phyloP scores from a whole-genome alignment of 2,113 vertebrate genomes.

The Dicentrarchus labrax region DNA sequence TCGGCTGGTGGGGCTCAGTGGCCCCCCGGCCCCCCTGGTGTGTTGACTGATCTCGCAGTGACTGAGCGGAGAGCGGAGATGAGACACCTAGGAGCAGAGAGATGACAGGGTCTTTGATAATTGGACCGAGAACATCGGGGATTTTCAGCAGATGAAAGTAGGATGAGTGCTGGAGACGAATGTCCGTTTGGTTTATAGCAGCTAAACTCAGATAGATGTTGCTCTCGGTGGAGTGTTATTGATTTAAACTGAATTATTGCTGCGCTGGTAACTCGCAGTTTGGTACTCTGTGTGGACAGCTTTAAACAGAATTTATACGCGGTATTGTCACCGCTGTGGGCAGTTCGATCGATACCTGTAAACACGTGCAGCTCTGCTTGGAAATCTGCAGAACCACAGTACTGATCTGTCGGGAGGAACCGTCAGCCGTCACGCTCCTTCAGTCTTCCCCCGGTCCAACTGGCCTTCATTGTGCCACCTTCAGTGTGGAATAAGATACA shows the following conservation, averaged over 20 bases:
- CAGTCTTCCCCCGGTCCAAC: too few relatives aligned
- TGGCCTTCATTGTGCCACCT: too few relatives aligned
- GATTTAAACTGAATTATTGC: conserved; percentile 46
- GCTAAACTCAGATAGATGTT: conserved; percentile 23
- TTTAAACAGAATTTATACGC: conserved; percentile 44
- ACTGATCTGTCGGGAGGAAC: not conserved
- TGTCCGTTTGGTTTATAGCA: conserved; percentile 28
- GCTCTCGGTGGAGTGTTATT: conserved; percentile 8
- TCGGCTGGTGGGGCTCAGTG: not conserved
- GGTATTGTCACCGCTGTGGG: conserved; percentile 26
- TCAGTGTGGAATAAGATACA: too few relatives aligned
- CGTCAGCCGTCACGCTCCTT: too few relatives aligned
- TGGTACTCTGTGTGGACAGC: conserved; percentile 8
- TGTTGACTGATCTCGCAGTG: conserved; percentile 19
- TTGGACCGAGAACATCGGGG: conserved; percentile 20
- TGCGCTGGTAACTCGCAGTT: not conserved
- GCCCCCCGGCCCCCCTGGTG: conserved; percentile 1
- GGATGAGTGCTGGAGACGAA: not conserved
- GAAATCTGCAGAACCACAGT: not conserved
- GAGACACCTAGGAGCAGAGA: conserved; percentile 6
- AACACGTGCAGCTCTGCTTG: conserved; percentile 13
- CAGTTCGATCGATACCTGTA: conserved; percentile 34
- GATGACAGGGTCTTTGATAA: conserved; percentile 42
- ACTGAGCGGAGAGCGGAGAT: conserved; percentile 1
- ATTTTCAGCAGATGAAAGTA: conserved; percentile 10